phyloP scores from a whole-genome alignment of 2,113 vertebrate species.

The Pollimyrus isidori region DNA sequence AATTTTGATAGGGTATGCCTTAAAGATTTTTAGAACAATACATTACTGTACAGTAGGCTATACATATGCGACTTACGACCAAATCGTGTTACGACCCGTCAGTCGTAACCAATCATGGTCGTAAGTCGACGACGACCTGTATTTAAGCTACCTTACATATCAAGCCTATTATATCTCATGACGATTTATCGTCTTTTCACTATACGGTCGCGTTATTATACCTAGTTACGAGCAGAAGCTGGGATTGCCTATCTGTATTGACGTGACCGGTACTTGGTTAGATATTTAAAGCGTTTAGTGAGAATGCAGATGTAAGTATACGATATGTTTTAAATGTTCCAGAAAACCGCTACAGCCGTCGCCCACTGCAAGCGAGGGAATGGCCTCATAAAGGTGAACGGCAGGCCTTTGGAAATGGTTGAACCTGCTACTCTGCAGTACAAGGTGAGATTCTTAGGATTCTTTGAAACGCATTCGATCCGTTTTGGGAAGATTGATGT shows the following conservation, averaged over 20 bases:
- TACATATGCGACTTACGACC: too few species aligned
- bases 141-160: background rate
- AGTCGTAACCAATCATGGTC: too few species aligned
- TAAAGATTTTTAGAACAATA: too few species aligned
- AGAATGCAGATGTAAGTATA: background rate
- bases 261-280: background rate
- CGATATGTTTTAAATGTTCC: background rate
- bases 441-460: conserved; percentile 64
- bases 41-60: too few species aligned
- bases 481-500: too few species aligned
- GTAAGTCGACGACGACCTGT: too few species aligned
- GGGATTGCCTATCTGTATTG: background rate
- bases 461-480: background rate
- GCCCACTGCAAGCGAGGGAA: conserved; percentile 97
- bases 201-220: background rate
- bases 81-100: too few species aligned
- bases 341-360: conserved; percentile 98
- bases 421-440: conserved; percentile 94
- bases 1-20: too few species aligned
- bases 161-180: background rate
- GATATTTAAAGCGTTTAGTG: background rate
- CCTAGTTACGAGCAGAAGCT: background rate
- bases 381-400: conserved; percentile 96
- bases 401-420: conserved; percentile 92
- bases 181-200: background rate